Evolutionary conservation across 2,888 invertebrate genomes (phyloP), one percentile per base, ranked within the genome.

Genomic region (Achlya flavicornis): DNA sequence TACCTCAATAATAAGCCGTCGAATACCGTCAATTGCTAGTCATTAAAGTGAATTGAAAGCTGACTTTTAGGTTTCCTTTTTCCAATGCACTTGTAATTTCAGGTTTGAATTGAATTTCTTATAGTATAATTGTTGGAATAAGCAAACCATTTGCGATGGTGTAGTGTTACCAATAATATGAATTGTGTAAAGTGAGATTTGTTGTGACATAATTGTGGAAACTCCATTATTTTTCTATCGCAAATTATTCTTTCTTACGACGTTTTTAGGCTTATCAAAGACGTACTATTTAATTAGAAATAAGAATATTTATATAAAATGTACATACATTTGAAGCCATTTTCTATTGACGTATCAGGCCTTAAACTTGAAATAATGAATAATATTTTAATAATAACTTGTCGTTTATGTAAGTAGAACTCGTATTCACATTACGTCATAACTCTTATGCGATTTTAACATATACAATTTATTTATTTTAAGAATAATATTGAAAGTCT

Each of bases 11-110:
- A 90, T 86, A 82, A 86, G 76, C 79, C 73, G 70, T 75, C 86
- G 88, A 89, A 89, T 87, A 76, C 79, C 73, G 70, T 75, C 86
- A 89, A 89, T 89, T 87, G 87, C 74, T 69, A 65, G 66, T 72
- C 67, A 80, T 83, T 82, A 71, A 75, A 73, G 63, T 67, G 72
- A 76, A 84, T 80, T 80, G 76, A 73, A 61, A 67, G 68, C 63
- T 70, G 65, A 61, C 60, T 74, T 76, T 72, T 71, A 69, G 70
- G 61, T 65, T 70, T 69, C 71, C 67, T 78, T 73, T 60, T 43
- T 35, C 41, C n/a, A 38, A 33, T 62, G 12, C 19, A 53, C 53
- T 53, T 53, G 14, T 1, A 48, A 16, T 48, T 53, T 53, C 57
- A 4, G 57, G 53, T 61, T 61, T 61, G 11, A 16, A n/a, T 61